Evolutionary conservation across 2,797 vertebrate species (phyloP).

Genomic region (Meda fulgida): DNA sequence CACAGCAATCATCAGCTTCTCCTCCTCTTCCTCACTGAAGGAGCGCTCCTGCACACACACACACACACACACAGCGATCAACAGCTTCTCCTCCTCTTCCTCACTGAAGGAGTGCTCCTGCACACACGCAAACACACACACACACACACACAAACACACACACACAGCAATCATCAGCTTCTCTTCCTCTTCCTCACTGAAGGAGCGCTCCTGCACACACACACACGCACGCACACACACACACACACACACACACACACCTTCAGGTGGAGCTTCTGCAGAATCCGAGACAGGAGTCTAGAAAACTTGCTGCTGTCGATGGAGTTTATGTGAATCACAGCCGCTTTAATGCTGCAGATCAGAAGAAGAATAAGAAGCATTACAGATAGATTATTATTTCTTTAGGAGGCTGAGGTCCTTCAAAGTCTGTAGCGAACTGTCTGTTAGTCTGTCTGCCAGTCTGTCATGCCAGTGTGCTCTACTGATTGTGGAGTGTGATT

Average conservation of each 20-base stretch:
- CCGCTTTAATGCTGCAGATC: slow-evolving; percentile 86
- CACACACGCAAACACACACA: slow-evolving; percentile 70
- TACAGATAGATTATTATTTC: too few relatives aligned
- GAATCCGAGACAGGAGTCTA: slow-evolving; percentile 87
- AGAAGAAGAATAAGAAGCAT: not conserved
- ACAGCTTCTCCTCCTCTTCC: slow-evolving; percentile 93
- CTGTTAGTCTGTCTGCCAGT: too few relatives aligned
- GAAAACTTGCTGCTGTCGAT: slow-evolving; percentile 89
- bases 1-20: slow-evolving; percentile 86
- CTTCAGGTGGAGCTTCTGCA: slow-evolving; percentile 95
- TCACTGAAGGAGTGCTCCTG: slow-evolving; percentile 91
- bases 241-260: slow-evolving; percentile 78
- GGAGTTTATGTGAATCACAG: slow-evolving; percentile 85
- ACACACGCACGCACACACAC: not conserved
- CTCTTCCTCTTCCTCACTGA: slow-evolving; percentile 93
- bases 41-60: slow-evolving; percentile 83
- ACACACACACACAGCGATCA: slow-evolving; percentile 70
- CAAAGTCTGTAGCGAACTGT: too few relatives aligned
- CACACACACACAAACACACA: not conserved
- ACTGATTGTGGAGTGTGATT: too few relatives aligned
- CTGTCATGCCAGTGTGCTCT: too few relatives aligned
- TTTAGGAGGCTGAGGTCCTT: too few relatives aligned
- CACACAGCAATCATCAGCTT: slow-evolving; percentile 84
- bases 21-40: slow-evolving; percentile 95
- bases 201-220: slow-evolving; percentile 85